Evolutionary conservation across 2,888 invertebrate species (phyloP).

Genomic region (Gymnoscelis rufifasciata): DNA sequence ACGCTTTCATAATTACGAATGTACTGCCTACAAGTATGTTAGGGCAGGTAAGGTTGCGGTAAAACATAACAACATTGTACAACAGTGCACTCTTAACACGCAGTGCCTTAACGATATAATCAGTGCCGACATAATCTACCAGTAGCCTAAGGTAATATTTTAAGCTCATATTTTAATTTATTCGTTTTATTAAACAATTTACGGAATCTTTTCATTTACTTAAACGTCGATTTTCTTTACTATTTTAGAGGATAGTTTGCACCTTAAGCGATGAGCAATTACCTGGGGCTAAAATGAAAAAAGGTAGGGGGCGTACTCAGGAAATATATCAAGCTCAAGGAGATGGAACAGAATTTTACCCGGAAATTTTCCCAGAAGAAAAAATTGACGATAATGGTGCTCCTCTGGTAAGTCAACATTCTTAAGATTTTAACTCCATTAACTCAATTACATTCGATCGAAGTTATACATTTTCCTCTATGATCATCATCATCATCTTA

Average conservation of each 20-base stretch:
- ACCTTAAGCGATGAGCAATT: conserved; percentile 59
- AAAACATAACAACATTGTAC: too few species aligned
- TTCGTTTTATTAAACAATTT: background rate
- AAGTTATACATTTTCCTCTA: too few species aligned
- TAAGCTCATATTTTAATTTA: conserved; percentile 16
- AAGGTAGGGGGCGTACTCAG: conserved; percentile 32
- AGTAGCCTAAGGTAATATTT: background rate
- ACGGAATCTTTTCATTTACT: too few species aligned
- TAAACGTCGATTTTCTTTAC: too few species aligned
- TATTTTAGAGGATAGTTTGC: conserved; percentile 58
- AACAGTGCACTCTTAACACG: too few species aligned
- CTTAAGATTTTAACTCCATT: background rate
- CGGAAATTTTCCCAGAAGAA: conserved; percentile 49
- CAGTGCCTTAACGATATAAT: too few species aligned
- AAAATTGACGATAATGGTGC: conserved; percentile 30
- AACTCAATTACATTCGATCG: too few species aligned
- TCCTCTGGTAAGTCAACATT: conserved; percentile 30
- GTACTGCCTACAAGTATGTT: too few species aligned
- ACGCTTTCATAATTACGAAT: too few species aligned
- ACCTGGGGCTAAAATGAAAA: conserved; percentile 41
- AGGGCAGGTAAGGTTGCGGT: too few species aligned
- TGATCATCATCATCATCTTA: too few species aligned
- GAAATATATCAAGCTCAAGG: conserved; percentile 47
- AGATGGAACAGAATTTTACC: conserved; percentile 49
- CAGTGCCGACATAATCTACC: too few species aligned